Evolutionary conservation across 1,140 invertebrate genomes (phyloP).

Genomic region (Cephus cinctus): DNA sequence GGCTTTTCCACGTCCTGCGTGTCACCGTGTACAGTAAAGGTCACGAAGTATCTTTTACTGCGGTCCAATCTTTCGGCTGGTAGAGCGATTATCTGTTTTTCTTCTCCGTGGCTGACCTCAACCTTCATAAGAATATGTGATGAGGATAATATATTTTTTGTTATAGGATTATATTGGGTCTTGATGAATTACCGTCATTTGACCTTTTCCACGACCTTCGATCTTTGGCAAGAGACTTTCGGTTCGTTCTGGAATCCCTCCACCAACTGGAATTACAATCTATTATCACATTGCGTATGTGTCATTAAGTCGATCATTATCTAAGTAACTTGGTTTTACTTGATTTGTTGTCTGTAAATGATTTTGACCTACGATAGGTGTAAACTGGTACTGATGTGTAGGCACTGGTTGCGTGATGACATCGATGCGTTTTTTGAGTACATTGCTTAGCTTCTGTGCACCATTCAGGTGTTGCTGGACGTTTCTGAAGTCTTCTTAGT

Average conservation of each 20-base stretch:
- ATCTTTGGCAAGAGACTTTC: constrained; percentile 52
- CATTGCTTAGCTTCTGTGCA: constrained; percentile 65
- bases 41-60: constrained; percentile 87
- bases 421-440: constrained; percentile 80
- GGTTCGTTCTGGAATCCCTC: constrained; percentile 43
- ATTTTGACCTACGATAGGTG: constrained; percentile 45
- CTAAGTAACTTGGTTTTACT: background rate
- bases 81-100: constrained; percentile 80
- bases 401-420: constrained; percentile 85
- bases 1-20: constrained; percentile 28
- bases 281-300: constrained; percentile 49
- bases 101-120: constrained; percentile 76
- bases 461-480: constrained; percentile 58
- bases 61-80: constrained; percentile 81
- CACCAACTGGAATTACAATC: constrained; percentile 56
- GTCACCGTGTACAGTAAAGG: constrained; percentile 79
- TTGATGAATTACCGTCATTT: constrained; percentile 47
- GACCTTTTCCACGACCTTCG: constrained; percentile 47
- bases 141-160: background rate
- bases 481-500: constrained; percentile 72
- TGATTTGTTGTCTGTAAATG: background rate
- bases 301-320: background rate
- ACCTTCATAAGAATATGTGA: constrained; percentile 44
- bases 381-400: constrained; percentile 79
- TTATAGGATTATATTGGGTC: background rate